These are phyloP conservation scores for Pogona vitticeps DNA, from an alignment of 2,113 vertebrate species.

Conservation along the genomic window DNA sequence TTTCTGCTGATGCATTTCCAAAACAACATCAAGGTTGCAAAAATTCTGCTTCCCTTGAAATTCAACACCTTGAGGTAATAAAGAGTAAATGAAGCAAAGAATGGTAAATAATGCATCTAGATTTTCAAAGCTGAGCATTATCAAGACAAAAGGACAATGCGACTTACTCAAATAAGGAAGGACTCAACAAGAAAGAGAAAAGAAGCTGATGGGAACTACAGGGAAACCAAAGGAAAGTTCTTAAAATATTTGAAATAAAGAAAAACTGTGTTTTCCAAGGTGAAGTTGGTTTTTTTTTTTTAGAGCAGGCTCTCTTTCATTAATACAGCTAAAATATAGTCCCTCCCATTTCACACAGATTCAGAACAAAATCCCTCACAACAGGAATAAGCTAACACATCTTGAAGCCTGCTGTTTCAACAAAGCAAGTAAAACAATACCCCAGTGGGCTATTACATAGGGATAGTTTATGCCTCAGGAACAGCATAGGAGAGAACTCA, in stretches of 20 bases:
- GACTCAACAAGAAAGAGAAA: constrained; percentile 62
- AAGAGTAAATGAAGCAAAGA: constrained; percentile 81
- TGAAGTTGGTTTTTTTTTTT: constrained; percentile 14
- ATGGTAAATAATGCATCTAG: constrained; percentile 84
- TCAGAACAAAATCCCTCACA: constrained; percentile 70
- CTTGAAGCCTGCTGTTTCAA: constrained; percentile 68
- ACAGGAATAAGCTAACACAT: constrained; percentile 71
- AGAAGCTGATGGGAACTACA: constrained; percentile 53
- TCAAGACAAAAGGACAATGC: constrained; percentile 65
- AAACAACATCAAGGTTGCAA: constrained; percentile 47
- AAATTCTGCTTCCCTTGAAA: constrained; percentile 77
- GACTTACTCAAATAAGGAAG: constrained; percentile 54
- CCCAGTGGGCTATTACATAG: constrained; percentile 55
- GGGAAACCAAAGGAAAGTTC: constrained; percentile 41
- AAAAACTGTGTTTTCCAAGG: too few species aligned
- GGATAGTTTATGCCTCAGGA: constrained; percentile 50
- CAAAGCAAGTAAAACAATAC: constrained; percentile 68
- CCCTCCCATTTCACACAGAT: constrained; percentile 57
- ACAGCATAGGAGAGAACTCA: background rate
- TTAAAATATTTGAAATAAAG: constrained; percentile 41
- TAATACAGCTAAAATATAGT: constrained; percentile 65
- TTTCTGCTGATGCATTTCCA: constrained; percentile 53
- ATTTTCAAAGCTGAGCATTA: constrained; percentile 81
- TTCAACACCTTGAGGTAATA: constrained; percentile 83
- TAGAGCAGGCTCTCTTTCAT: constrained; percentile 41